Percentiles rank a stretch among this genome's conserved stretches.
These are phyloP conservation scores for Mus minutoides DNA, from an alignment of 2,797 vertebrate species.

Conservation along the genomic window DNA sequence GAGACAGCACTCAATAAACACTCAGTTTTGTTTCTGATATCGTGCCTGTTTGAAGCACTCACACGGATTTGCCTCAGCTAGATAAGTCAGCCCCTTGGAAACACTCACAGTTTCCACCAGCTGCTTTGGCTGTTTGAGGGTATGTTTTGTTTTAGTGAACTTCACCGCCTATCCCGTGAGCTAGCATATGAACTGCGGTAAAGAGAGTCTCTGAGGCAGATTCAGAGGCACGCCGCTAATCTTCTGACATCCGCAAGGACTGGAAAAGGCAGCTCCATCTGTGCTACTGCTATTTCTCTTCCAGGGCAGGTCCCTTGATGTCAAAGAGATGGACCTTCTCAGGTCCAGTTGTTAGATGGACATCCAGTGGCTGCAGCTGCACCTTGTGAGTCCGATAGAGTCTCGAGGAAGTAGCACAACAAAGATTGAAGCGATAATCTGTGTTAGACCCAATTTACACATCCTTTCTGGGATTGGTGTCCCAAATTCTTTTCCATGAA, in stretches of 20 bases:
- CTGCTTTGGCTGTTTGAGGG: conserved; percentile 79
- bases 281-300: conserved; percentile 66
- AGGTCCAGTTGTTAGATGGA: not conserved
- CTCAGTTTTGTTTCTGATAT: conserved; percentile 77
- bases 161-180: conserved; percentile 67
- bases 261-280: conserved; percentile 46
- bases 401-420: not conserved
- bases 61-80: conserved; percentile 79
- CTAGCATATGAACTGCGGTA: conserved; percentile 68
- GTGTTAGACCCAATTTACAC: not conserved
- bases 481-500: not conserved
- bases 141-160: conserved; percentile 79
- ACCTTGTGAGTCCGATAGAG: not conserved
- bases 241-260: conserved; percentile 65
- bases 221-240: conserved; percentile 74
- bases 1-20: conserved; percentile 72
- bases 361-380: not conserved
- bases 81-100: conserved; percentile 76
- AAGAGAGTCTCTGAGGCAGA: conserved; percentile 76
- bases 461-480: conserved; percentile 3
- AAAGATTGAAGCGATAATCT: not conserved
- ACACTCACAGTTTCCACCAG: conserved; percentile 81
- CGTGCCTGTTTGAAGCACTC: conserved; percentile 69
- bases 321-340: conserved; percentile 38
- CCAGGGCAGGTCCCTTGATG: conserved; percentile 59